Evolutionary conservation across 2,113 vertebrate genomes (phyloP).

Genomic region (Pogona vitticeps): DNA sequence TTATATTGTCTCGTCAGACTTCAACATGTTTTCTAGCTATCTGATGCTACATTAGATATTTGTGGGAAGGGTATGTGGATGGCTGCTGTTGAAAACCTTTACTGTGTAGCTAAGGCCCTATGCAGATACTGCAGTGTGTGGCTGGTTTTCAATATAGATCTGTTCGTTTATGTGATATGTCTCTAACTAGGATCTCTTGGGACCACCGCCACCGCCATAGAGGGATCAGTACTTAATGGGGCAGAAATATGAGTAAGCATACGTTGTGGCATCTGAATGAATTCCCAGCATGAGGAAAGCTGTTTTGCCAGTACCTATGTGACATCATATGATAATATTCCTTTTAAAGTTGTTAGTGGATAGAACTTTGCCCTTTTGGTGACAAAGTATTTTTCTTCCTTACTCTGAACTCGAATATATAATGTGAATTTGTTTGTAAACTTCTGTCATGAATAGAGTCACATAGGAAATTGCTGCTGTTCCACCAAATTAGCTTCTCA

Average conservation of each 20-base stretch:
- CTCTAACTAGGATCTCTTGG: not conserved
- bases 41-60: not conserved
- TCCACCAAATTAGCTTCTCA: conserved; percentile 79
- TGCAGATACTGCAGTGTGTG: not conserved
- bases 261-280: not conserved
- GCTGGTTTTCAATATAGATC: conserved; percentile 61
- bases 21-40: not conserved
- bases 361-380: not conserved
- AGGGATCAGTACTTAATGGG: not conserved
- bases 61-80: not conserved
- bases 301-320: not conserved
- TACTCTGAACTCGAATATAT: conserved; percentile 68
- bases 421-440: conserved; percentile 79
- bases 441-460: conserved; percentile 73
- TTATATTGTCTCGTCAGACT: no score
- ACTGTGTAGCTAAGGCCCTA: not conserved
- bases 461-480: conserved; percentile 75
- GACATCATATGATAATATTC: conserved; percentile 68
- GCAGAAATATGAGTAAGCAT: not conserved
- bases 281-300: not conserved
- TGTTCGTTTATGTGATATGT: conserved; percentile 43
- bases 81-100: not conserved
- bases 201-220: not conserved
- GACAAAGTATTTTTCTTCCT: conserved; percentile 58
- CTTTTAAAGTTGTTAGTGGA: conserved; percentile 67